A percentile compares a stretch with the other conserved stretches of the same genome.
These are phyloP conservation scores for Gallinago solitaria DNA, from an alignment of 2,797 vertebrate species.

Conservation along the genomic window DNA sequence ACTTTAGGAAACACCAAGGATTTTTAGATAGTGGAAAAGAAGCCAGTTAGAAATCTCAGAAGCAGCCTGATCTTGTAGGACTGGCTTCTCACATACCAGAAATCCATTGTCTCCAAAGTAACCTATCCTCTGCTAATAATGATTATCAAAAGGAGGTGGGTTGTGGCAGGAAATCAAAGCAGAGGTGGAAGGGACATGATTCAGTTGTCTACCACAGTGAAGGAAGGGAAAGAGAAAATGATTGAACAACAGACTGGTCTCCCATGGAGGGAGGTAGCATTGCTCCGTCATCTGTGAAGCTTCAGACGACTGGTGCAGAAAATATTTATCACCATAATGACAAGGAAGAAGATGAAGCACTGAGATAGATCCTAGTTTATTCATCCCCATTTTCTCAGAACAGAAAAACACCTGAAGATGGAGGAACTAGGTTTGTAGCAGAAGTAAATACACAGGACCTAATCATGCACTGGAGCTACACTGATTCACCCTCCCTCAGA, in stretches of 20 bases:
- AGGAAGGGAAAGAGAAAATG: neutral
- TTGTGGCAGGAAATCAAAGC: neutral
- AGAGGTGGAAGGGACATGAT: neutral
- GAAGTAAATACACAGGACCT: neutral
- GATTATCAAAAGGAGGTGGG: neutral
- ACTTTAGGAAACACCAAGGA: neutral
- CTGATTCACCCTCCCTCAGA: neutral
- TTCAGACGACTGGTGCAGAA: neutral
- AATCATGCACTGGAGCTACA: neutral
- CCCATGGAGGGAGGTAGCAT: neutral
- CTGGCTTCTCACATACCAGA: neutral
- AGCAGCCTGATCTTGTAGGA: neutral
- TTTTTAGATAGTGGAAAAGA: neutral
- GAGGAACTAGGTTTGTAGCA: neutral
- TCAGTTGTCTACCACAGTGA: neutral
- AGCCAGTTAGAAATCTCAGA: neutral
- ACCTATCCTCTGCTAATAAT: neutral
- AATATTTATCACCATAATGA: neutral
- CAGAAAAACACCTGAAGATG: neutral
- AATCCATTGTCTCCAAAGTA: neutral
- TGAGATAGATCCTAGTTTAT: neutral
- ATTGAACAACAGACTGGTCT: neutral
- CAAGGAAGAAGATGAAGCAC: neutral
- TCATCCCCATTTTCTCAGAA: neutral
- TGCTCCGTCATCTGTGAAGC: neutral